Percentiles rank a stretch among this genome's conserved stretches.
phyloP scores from a whole-genome alignment of 1,140 invertebrate species.

The Drosophila bocqueti region DNA sequence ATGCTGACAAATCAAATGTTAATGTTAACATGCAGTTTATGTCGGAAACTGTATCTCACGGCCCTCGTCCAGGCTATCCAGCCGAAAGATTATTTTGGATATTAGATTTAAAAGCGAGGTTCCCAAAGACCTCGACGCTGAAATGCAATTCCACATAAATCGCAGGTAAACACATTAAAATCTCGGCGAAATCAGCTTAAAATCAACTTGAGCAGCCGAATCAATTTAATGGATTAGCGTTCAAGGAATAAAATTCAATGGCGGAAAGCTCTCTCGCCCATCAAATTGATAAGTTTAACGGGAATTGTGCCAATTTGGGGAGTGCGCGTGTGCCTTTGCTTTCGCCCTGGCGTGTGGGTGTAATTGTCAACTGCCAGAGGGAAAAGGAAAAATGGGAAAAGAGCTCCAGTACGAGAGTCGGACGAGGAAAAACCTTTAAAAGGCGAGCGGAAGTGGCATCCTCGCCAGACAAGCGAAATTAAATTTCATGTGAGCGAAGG shows the following conservation, averaged over 20 bases:
- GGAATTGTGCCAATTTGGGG: conserved; percentile 78
- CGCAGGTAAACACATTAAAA: conserved; percentile 66
- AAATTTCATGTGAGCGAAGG: conserved; percentile 54
- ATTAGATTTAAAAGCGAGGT: conserved; percentile 16
- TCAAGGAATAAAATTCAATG: conserved; percentile 57
- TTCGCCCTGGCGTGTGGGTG: conserved; percentile 11
- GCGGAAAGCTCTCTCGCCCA: conserved; percentile 47
- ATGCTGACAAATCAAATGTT: conserved; percentile 79
- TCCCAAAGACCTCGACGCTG: not conserved
- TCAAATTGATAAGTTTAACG: conserved; percentile 80
- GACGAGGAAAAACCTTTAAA: conserved; percentile 55
- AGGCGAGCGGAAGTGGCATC: conserved; percentile 60
- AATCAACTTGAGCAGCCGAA: conserved; percentile 74
- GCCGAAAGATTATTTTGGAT: conserved; percentile 23
- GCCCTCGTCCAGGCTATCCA: not conserved
- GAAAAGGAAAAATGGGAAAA: conserved; percentile 3
- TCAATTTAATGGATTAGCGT: conserved; percentile 81
- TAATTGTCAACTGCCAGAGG: conserved; percentile 56
- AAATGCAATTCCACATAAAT: conserved; percentile 57
- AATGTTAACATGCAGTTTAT: conserved; percentile 67
- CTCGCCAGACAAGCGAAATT: conserved; percentile 77
- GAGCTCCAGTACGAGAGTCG: not conserved
- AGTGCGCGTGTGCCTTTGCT: conserved; percentile 18
- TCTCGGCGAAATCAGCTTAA: conserved; percentile 70
- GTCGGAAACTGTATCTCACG: conserved; percentile 51